Base-by-base conservation (phyloP, 2,888 invertebrate species). In the Eutolmus rufibarbis region DNA sequence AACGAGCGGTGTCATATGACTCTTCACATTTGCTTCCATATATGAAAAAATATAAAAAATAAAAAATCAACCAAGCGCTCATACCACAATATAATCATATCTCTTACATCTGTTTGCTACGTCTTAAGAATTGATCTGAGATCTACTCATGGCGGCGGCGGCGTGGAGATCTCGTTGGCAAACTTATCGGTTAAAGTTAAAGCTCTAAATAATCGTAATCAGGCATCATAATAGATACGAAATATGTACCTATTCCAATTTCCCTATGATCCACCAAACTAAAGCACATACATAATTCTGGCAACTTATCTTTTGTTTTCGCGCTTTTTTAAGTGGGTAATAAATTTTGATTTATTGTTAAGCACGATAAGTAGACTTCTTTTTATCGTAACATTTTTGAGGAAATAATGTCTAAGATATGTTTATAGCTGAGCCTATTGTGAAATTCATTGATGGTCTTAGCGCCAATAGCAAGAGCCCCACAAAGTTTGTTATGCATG, bases 1-100 rank as follows among this genome's bases (percentile, higher is more conserved):
- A 43, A 23, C 12, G 43, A 86, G 88, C 88, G 88, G 87, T 89
- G 88, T 37, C 88, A 89, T 88, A 88, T 88, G 88, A 88, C 88
- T 51, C 51, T 87, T 84, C 37, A 16, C 46, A 76, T 34, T 37
- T 34, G 1, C 76, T n/a, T 37, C 37, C 8, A 37, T 5, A 34
- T 0, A 34, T 14, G 9, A 34, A 74, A 34, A 16, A 74, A 28
- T 14, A n/a, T n/a, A n/a, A 76, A 76, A 66, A 4, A 23, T 23
- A n/a, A 57, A 12, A 28, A 19, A 8, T 66, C 12, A 66, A 46
- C 43, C 16, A 46, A 46, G 12, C 43, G 43, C 43, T 46, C 14
- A 46, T 46, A 46, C 43, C 43, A 14, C 43, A 46, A 46, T 46
- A 14, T 46, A 16, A 5, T 1, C 43, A 46, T 16, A 46, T 16